Percentiles rank a stretch among this genome's conserved stretches.
Conservation (phyloP, 1,140 invertebrate genomes). For the Dendrolimus kikuchii region DNA sequence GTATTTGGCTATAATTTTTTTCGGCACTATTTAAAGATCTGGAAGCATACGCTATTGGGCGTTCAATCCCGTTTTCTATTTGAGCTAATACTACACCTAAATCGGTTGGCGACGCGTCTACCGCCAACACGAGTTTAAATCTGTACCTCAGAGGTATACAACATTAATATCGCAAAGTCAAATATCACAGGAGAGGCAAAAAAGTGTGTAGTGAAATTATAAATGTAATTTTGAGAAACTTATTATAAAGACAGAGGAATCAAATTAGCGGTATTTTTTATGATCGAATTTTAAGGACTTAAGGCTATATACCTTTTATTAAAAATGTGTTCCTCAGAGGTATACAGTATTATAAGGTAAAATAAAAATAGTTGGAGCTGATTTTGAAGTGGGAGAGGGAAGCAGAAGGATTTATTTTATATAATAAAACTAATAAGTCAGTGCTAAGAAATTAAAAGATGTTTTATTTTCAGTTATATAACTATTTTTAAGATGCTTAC, state of each 20-base stretch:
- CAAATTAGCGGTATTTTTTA: not conserved
- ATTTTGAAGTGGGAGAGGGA: not conserved
- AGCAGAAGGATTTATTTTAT: constrained; percentile 1
- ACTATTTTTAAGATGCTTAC: not conserved
- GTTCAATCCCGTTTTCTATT: no score
- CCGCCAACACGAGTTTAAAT: no score
- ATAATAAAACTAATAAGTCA: constrained; percentile 1
- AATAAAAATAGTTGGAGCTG: constrained; percentile 1
- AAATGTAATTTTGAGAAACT: not conserved
- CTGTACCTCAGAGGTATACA: no score
- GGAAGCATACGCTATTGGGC: no score
- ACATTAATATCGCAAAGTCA: no score
- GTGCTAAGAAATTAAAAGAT: not conserved
- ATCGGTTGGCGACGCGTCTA: no score
- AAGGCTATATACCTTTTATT: no score
- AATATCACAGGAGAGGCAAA: not conserved
- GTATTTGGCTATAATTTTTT: no score
- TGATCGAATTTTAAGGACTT: not conserved
- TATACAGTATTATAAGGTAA: constrained; percentile 2
- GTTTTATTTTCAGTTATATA: no score
- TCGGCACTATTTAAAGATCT: no score
- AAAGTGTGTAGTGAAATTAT: not conserved
- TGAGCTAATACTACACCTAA: no score
- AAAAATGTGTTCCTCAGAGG: not conserved
- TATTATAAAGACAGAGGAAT: not conserved